phyloP scores from a whole-genome alignment of 2,797 vertebrate genomes.

The Spheniscus humboldti region DNA sequence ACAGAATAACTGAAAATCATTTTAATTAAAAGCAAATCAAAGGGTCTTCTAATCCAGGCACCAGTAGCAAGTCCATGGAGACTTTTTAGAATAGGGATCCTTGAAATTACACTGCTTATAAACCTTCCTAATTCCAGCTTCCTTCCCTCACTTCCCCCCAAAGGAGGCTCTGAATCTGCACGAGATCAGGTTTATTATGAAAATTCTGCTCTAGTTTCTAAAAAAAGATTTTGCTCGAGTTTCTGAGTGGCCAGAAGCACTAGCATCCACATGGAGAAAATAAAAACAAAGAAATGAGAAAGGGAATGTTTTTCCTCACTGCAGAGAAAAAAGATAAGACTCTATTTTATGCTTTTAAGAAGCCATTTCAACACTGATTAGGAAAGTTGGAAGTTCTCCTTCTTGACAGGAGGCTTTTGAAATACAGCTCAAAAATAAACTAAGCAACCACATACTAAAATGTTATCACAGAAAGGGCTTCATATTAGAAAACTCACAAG shows the following conservation, averaged over 20 bases:
- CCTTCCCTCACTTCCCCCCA: neutral
- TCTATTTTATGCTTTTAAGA: neutral
- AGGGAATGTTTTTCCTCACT: neutral
- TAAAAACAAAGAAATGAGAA: neutral
- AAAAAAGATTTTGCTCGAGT: conserved; percentile 28
- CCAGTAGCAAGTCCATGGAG: neutral
- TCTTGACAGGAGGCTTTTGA: neutral
- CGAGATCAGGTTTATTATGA: conserved; percentile 1
- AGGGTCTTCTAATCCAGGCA: conserved; percentile 39
- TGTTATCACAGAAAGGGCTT: neutral
- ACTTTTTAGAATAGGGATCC: neutral
- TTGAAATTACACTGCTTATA: neutral
- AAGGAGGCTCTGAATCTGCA: neutral
- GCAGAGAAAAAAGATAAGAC: neutral
- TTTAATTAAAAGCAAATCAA: conserved; percentile 66
- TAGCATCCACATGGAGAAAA: neutral
- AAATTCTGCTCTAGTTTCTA: conserved; percentile 53
- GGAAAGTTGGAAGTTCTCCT: neutral
- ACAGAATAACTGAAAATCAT: conserved; percentile 28
- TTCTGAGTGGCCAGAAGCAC: conserved; percentile 18
- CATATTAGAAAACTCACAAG: neutral
- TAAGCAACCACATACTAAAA: neutral
- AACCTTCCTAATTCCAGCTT: neutral
- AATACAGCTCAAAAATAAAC: neutral
- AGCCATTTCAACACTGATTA: neutral